Conservation (phyloP, 2,113 vertebrate genomes). For the Dinomys branickii region DNA sequence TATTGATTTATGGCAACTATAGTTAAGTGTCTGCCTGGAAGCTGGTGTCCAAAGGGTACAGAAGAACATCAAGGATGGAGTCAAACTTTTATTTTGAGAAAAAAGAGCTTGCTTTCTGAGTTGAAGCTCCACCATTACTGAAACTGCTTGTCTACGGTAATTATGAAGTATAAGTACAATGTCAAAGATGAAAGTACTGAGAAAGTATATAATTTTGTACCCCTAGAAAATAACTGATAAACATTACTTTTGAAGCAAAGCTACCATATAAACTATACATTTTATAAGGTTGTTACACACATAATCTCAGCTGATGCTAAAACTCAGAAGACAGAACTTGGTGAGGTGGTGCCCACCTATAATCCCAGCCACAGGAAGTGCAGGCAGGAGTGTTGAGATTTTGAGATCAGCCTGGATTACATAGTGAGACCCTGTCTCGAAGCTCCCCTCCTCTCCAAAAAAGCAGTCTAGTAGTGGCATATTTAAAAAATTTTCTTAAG, state of each 20-base stretch:
- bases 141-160: neutral
- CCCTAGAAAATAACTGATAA: neutral
- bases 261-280: neutral
- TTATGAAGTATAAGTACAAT: slow-evolving; percentile 6
- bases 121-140: neutral
- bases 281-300: neutral
- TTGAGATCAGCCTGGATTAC: neutral
- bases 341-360: neutral
- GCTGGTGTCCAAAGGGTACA: neutral
- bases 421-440: neutral
- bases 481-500: slow-evolving; percentile 35
- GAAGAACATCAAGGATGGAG: neutral
- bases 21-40: slow-evolving; percentile 4
- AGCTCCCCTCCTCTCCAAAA: neutral
- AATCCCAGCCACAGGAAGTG: neutral
- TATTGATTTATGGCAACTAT: neutral
- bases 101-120: neutral
- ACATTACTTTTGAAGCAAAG: slow-evolving; percentile 20
- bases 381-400: neutral
- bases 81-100: neutral
- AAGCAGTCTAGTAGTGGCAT: neutral
- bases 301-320: slow-evolving; percentile 7
- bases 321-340: slow-evolving; percentile 11
- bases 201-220: neutral
- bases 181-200: slow-evolving; percentile 38